Percentiles rank a stretch among this genome's conserved stretches.
Evolutionary conservation across 2,797 vertebrate species (phyloP).

Genomic region (Apodemus agrarius): DNA sequence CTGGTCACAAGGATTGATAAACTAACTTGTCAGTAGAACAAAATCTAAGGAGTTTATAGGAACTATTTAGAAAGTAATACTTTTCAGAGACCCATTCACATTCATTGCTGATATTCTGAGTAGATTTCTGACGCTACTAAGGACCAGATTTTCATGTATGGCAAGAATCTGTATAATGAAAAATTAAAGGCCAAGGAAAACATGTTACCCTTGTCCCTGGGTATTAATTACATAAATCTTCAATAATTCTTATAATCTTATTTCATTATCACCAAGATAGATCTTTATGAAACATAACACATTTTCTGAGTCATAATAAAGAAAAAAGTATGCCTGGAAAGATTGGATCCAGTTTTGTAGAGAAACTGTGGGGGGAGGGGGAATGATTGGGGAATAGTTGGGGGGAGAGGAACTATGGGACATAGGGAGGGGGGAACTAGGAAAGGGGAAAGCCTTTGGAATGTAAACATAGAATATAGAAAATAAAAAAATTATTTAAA

Average conservation of each 20-base stretch:
- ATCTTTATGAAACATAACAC: slow-evolving; percentile 11
- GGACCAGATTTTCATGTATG: neutral
- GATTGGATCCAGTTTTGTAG: no score
- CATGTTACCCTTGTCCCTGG: neutral
- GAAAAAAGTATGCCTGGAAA: neutral
- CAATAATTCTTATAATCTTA: neutral
- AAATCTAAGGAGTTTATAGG: neutral
- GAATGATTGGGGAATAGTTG: no score
- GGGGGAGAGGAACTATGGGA: no score
- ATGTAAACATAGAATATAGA: no score
- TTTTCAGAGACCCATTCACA: neutral
- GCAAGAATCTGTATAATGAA: neutral
- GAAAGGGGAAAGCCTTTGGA: no score
- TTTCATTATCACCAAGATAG: neutral
- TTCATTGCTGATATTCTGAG: neutral
- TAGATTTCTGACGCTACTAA: neutral
- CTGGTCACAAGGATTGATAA: neutral
- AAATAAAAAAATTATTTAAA: no score
- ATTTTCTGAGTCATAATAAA: neutral
- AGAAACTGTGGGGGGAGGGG: no score
- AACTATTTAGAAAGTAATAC: neutral
- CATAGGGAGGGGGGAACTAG: no score
- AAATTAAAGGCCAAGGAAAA: neutral
- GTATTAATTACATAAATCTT: neutral
- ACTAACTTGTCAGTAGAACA: neutral